Conservation (phyloP, 2,888 invertebrate genomes). For the Hemistola chrysoprasaria region DNA sequence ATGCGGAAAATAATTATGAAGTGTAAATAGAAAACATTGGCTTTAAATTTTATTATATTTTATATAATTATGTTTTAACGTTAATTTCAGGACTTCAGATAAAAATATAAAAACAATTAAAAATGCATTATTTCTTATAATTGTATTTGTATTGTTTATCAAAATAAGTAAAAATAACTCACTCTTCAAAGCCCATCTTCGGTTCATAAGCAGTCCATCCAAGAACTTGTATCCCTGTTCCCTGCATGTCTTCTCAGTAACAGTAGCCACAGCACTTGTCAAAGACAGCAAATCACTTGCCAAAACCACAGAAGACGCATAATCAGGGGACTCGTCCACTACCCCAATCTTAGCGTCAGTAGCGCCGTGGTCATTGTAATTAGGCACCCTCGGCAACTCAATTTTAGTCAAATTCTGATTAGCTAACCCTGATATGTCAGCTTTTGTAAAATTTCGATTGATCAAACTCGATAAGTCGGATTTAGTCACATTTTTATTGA, state of each 20-base stretch:
- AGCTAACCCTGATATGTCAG: conserved; percentile 32
- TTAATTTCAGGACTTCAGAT: no score
- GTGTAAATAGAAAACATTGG: no score
- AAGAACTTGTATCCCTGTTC: conserved; percentile 74
- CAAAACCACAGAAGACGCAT: conserved; percentile 72
- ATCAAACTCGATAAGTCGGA: conserved; percentile 3
- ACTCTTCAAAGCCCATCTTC: conserved; percentile 83
- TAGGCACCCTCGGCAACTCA: conserved; percentile 27
- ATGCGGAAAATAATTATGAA: no score
- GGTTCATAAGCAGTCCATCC: conserved; percentile 71
- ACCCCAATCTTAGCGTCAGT: conserved; percentile 46
- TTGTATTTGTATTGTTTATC: no score
- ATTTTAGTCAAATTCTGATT: conserved; percentile 37
- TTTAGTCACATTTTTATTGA: conserved; percentile 40
- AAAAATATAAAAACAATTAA: no score
- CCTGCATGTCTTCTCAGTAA: conserved; percentile 70
- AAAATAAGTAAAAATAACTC: no score
- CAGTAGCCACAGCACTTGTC: conserved; percentile 69
- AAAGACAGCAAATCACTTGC: conserved; percentile 76
- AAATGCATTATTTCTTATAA: no score
- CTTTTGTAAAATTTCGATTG: no score
- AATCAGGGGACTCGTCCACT: conserved; percentile 71
- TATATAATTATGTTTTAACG: no score
- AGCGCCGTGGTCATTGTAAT: conserved; percentile 42
- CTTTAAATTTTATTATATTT: no score